Percentiles rank a stretch among this genome's conserved stretches.
Evolutionary conservation across 2,113 vertebrate species (phyloP).

Genomic region (Calidris pugnax): DNA sequence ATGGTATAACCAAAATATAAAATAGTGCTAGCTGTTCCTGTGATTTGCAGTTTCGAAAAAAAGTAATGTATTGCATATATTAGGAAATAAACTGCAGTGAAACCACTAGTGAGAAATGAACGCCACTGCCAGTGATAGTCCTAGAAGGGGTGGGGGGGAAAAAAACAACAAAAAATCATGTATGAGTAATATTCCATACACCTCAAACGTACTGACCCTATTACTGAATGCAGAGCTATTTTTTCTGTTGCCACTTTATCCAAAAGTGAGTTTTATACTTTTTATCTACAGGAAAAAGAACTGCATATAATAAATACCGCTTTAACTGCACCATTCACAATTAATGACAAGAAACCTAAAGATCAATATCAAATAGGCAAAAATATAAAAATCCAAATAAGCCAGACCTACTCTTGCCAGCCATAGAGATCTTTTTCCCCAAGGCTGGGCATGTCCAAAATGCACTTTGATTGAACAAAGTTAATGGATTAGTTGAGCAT

Average conservation of each 20-base stretch:
- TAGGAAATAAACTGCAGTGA: conserved; percentile 95
- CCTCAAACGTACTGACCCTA: not conserved
- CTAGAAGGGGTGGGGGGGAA: conserved; percentile 59
- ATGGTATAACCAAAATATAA: conserved; percentile 94
- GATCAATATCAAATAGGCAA: not conserved
- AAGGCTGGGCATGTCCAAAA: not conserved
- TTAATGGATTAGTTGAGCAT: not conserved
- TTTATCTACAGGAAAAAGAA: not conserved
- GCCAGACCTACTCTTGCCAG: not conserved
- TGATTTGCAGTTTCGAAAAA: conserved; percentile 93
- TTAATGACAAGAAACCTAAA: not conserved
- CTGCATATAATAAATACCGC: not conserved
- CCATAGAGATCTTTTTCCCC: not conserved
- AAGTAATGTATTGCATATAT: conserved; percentile 95
- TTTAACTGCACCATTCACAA: not conserved
- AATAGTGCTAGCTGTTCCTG: conserved; percentile 90
- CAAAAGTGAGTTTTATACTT: not conserved
- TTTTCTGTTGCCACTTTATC: not conserved
- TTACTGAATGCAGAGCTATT: not conserved
- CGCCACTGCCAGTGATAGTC: conserved; percentile 99
- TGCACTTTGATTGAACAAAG: not conserved
- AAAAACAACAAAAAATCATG: not conserved
- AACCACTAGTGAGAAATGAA: conserved; percentile 96
- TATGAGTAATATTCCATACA: not conserved
- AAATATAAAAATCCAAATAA: not conserved